Percentiles rank a stretch among this genome's conserved stretches.
These are phyloP conservation scores for Trididemnum clinides DNA, from an alignment of 23 tunicate species.

Conservation along the genomic window DNA sequence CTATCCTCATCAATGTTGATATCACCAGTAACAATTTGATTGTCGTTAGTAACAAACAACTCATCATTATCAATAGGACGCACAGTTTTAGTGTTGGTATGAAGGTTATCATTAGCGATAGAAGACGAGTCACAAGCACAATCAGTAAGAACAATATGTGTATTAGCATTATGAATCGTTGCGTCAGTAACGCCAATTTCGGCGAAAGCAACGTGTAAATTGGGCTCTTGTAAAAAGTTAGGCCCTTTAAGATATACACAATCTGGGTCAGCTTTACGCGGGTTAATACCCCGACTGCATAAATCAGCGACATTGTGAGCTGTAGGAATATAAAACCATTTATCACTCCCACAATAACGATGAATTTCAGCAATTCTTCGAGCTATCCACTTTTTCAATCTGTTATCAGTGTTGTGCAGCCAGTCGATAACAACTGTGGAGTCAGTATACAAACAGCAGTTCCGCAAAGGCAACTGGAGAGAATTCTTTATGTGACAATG, in stretches of 20 bases:
- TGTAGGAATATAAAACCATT: not conserved
- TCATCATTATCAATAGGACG: not conserved
- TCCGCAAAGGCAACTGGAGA: not conserved
- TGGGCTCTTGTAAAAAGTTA: too few species aligned
- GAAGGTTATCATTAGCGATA: not conserved
- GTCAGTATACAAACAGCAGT: conserved; percentile 16
- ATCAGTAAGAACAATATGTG: not conserved
- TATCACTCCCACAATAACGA: not conserved
- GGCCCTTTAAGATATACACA: too few species aligned
- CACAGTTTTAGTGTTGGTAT: too few species aligned
- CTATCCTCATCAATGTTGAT: not conserved
- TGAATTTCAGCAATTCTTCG: conserved; percentile 21
- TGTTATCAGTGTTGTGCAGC: not conserved
- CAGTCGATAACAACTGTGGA: not conserved
- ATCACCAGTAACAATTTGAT: not conserved
- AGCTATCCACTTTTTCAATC: conserved; percentile 1
- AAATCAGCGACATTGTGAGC: not conserved
- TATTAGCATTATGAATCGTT: not conserved
- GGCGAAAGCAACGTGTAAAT: too few species aligned
- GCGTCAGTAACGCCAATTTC: too few species aligned
- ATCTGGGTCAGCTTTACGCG: not conserved
- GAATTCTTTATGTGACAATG: not conserved
- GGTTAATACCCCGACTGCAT: not conserved
- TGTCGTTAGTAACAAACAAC: not conserved
- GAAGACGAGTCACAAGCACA: not conserved